Evolutionary conservation across 2,888 invertebrate genomes (phyloP), one percentile per base, ranked within the genome.

Genomic region (Cheilosia vulpina): DNA sequence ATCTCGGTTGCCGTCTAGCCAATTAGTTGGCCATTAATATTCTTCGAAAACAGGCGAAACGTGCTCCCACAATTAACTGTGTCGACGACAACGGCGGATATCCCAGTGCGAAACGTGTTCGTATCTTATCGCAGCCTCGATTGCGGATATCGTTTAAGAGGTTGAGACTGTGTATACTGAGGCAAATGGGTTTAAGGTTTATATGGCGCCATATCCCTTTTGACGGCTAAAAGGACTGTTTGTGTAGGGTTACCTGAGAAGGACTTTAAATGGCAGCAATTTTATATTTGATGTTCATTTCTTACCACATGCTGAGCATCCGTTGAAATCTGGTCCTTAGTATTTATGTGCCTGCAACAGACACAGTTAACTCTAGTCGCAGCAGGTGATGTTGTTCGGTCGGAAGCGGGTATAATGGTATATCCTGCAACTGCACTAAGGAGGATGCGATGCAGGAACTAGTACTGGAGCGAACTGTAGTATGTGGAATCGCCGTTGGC

Each of bases 1-100:
- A 63, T 78, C 66, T 50, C 45, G 62, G 68, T 45, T 68, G 38
- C 79, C 63, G 62, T 63, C 83, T 50, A 50, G 79, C 66, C 83
- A 83, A 83, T 83, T 83, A 83, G 72, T 57, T 63, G 52, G 73
- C 57, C 79, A 83, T 83, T 79, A 79, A 83, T 83, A 83, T 83
- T 73, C 68, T 66, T 73, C 73, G 68, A 73, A 73, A 71, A 58
- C 83, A 66, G 76, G 76, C 76, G 43, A 43, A 60, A 76, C 66
- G 66, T 76, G 66, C 58, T 68, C 66, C 66, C 52, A 34, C 43
- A 53, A 60, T 60, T 76, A 68, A 60, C 50, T 52, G 21, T 43
- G 19, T 24, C 21, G 62, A 68, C 0, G 38, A 34, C 19, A 15
- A 45, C 62, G 50, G 31, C 66, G 80, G 47, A 68, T 75, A 75